Evolutionary conservation across 2,888 invertebrate genomes (phyloP), one percentile per base, ranked within the genome.

Genomic region (Strigamia maritima): DNA sequence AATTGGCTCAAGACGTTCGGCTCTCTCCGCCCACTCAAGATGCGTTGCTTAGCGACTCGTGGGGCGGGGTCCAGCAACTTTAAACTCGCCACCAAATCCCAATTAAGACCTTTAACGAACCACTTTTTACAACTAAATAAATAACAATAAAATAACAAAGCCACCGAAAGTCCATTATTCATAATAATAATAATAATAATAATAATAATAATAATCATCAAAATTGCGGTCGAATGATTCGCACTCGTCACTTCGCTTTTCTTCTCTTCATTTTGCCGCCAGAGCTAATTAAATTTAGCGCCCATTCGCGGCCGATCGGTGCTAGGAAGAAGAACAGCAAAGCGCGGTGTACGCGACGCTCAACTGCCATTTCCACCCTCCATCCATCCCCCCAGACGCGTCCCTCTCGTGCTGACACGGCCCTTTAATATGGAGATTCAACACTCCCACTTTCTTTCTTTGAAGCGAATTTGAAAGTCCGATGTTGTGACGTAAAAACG

Each of bases 401-500:
- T 70, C 54, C 54, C 54, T 70, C 54, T 19, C 54, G 54, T 70
- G 70, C 70, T 70, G 70, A 70, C 70, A 70, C 70, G 70, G 70
- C 70, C 70, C 70, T 70, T 70, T 70, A 70, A 70, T 70, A 70
- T 70, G 70, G 70, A 70, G 70, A 70, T 70, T 70, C 26, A 70
- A 70, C 70, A 70, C 26, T 26, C 26, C 70, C 70, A 26, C 26
- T 28, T 70, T 70, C 24, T 65, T 44, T 44, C 44, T 44, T 44
- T 44, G 70, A 2, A 4, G 26, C 70, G 70, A 24, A 70, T 70
- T 70, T 70, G 70, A 70, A 70, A 70, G 70, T 70, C 70, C 70
- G 70, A 70, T 70, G 28, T 26, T 70, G 70, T 70, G 70, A 70
- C 70, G 70, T 16, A 26, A 70, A n/a, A 70, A n/a, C 60, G 70